Conservation (phyloP, 1,140 invertebrate species). For the Lepidurus arcticus region DNA sequence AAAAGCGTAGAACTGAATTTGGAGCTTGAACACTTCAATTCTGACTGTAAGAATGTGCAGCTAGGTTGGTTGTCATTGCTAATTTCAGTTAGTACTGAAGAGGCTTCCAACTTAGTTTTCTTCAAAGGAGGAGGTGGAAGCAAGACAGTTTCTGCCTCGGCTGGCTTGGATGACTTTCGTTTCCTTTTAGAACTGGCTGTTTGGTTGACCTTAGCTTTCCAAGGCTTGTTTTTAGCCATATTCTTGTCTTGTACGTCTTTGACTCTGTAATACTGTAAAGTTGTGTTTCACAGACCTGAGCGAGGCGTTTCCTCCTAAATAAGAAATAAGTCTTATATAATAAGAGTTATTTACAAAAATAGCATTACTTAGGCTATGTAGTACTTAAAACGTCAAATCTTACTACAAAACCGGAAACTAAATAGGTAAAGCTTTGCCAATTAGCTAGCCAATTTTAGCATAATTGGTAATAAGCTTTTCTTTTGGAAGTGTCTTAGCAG, state of each 20-base stretch:
- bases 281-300: too few relatives aligned
- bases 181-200: neutral
- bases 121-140: neutral
- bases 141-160: neutral
- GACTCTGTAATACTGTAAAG: neutral
- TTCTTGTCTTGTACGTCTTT: neutral
- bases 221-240: slow-evolving; percentile 6
- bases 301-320: too few relatives aligned
- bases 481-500: too few relatives aligned
- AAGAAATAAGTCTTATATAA: too few relatives aligned
- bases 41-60: neutral
- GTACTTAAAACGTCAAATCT: too few relatives aligned
- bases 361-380: too few relatives aligned
- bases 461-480: too few relatives aligned
- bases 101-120: neutral
- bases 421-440: too few relatives aligned
- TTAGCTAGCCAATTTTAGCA: too few relatives aligned
- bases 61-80: neutral
- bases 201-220: neutral
- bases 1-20: neutral
- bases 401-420: too few relatives aligned
- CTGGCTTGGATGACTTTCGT: neutral
- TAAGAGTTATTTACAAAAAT: too few relatives aligned
- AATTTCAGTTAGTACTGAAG: slow-evolving; percentile 5
- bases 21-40: neutral